phyloP scores from a whole-genome alignment of 2,888 invertebrate species.

The Bimastos eiseni region DNA sequence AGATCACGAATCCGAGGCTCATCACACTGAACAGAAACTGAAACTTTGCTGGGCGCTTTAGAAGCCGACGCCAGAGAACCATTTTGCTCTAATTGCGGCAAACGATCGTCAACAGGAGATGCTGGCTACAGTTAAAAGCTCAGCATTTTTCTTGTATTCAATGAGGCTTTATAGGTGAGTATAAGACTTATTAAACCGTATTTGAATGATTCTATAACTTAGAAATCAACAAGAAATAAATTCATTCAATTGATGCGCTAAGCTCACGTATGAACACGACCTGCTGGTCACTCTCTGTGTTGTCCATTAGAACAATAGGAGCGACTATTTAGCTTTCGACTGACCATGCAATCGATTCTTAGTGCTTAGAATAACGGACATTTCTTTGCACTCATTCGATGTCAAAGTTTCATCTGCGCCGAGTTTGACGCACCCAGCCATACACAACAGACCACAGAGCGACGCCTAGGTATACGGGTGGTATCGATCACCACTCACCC shows the following conservation, averaged over 20 bases:
- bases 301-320: background rate
- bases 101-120: background rate
- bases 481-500: background rate
- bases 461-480: background rate
- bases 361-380: background rate
- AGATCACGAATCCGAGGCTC: constrained; percentile 26
- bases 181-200: background rate
- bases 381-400: background rate
- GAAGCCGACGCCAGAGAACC: background rate
- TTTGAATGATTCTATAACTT: background rate
- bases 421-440: background rate
- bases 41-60: constrained; percentile 8
- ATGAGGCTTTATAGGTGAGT: background rate
- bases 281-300: background rate
- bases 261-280: background rate
- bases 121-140: too few species aligned
- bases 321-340: background rate
- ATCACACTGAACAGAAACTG: constrained; percentile 27
- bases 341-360: background rate
- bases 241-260: background rate
- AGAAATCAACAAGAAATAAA: background rate
- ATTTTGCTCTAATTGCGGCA: background rate
- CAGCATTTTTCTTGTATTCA: background rate
- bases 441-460: background rate
- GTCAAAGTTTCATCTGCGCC: background rate